Evolutionary conservation across 2,888 invertebrate species (phyloP), one percentile per base, ranked within the genome.

Genomic region (Sipunculus nudus): DNA sequence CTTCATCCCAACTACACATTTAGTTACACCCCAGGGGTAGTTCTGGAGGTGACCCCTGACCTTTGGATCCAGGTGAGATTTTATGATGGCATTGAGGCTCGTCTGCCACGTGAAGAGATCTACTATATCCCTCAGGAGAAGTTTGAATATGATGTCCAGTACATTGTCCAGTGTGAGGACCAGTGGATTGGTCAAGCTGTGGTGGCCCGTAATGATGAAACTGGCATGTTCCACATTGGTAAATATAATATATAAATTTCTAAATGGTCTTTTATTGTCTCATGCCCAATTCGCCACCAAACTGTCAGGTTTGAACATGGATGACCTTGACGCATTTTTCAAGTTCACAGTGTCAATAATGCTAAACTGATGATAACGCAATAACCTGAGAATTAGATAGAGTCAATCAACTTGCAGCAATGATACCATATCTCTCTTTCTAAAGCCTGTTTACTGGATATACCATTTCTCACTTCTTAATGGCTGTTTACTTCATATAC

Each of bases 21-120:
- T 57, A 79, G 79, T 61, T 80, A 77, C 61, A 77, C 79, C 10
- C 80, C 79, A 10, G 80, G 73, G 13, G 64, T 70, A 4, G 73
- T 78, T n/a, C 53, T 69, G 21, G 60, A 65, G 5, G 68, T 73
- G 0, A 60, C 59, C 32, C 53, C 59, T 10, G 69, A 72, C 50
- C 45, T 61, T 23, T 55, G 53, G 48, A 59, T 72, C 46, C 56
- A 59, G 23, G 67, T 79, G 3, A 59, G 70, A 29, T 78, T 79
- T 64, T 80, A 78, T 61, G 78, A 79, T 54, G 74, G 71, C 26
- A 55, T 52, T 16, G 71, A 77, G 45, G 59, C 67, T 0, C 52
- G 45, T 16, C 58, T 79, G 25, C 62, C 70, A 2, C 40, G 72
- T 31, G 71, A 70, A 8, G 78, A 80, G 38, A 69, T 74, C 23